phyloP scores from a whole-genome alignment of 2,797 vertebrate genomes.

The Lacerta bilineata region DNA sequence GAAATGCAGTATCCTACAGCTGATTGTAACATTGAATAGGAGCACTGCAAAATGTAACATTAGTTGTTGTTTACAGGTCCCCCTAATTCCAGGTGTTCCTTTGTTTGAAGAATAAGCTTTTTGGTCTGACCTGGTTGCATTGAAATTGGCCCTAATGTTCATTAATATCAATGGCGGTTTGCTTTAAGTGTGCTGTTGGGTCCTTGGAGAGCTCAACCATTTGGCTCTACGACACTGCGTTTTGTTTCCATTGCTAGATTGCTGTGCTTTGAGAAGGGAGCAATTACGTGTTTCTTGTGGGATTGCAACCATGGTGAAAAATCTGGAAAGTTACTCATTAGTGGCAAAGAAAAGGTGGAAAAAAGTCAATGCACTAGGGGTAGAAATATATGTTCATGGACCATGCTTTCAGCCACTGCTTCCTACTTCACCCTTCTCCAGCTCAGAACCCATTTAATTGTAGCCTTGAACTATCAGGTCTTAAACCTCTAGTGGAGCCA shows the following conservation, averaged over 20 bases:
- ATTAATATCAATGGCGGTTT: background rate
- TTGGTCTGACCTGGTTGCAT: background rate
- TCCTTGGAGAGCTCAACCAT: background rate
- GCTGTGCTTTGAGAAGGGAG: background rate
- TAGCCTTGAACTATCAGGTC: background rate
- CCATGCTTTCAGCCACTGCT: background rate
- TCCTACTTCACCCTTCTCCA: background rate
- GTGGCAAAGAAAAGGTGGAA: background rate
- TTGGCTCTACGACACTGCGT: background rate
- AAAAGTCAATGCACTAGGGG: background rate
- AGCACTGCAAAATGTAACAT: background rate
- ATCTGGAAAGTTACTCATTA: background rate
- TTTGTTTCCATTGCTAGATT: background rate
- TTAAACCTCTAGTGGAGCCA: background rate
- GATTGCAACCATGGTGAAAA: slow-evolving; percentile 14
- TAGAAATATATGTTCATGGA: background rate
- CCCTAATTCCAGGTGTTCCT: background rate
- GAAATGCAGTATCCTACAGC: background rate
- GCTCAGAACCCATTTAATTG: background rate
- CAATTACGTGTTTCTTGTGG: slow-evolving; percentile 6
- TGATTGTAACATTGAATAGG: background rate
- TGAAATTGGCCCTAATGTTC: background rate
- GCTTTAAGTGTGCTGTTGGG: background rate
- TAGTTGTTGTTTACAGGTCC: background rate
- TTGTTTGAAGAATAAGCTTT: background rate